A percentile compares a stretch with the other conserved stretches of the same genome.
phyloP scores from a whole-genome alignment of 1,140 invertebrate genomes.

The Delia radicum region DNA sequence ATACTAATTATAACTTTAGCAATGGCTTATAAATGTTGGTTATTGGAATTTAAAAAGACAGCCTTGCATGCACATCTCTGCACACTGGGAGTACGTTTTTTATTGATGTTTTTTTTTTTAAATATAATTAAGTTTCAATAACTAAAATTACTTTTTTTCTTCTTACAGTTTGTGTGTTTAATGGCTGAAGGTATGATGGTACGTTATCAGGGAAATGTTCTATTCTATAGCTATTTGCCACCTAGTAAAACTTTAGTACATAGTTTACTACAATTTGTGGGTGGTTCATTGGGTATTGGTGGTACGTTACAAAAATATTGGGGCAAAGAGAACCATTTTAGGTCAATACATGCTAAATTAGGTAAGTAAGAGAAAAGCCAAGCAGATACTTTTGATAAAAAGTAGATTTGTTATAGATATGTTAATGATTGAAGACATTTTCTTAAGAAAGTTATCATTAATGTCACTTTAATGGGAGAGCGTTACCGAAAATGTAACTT shows the following conservation, averaged over 20 bases:
- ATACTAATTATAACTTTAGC: conserved; percentile 32
- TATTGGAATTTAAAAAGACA: conserved; percentile 45
- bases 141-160: background rate
- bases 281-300: conserved; percentile 26
- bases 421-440: too few species aligned
- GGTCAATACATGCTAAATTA: conserved; percentile 25
- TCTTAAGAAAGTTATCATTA: too few species aligned
- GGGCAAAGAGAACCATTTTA: conserved; percentile 27
- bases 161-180: conserved; percentile 44
- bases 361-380: too few species aligned
- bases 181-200: conserved; percentile 46
- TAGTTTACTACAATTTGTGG: conserved; percentile 15
- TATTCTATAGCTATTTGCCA: background rate
- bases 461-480: too few species aligned
- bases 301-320: conserved; percentile 25
- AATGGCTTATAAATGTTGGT: conserved; percentile 41
- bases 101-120: background rate
- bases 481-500: too few species aligned
- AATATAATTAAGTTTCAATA: background rate
- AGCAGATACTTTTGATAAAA: too few species aligned
- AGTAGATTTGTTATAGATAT: too few species aligned
- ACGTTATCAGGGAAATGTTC: conserved; percentile 26
- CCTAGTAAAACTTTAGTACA: conserved; percentile 21
- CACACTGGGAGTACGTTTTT: conserved; percentile 45
- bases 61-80: conserved; percentile 49